Base-by-base conservation (phyloP, 1,140 invertebrate species). In the Meloidogyne exigua region DNA sequence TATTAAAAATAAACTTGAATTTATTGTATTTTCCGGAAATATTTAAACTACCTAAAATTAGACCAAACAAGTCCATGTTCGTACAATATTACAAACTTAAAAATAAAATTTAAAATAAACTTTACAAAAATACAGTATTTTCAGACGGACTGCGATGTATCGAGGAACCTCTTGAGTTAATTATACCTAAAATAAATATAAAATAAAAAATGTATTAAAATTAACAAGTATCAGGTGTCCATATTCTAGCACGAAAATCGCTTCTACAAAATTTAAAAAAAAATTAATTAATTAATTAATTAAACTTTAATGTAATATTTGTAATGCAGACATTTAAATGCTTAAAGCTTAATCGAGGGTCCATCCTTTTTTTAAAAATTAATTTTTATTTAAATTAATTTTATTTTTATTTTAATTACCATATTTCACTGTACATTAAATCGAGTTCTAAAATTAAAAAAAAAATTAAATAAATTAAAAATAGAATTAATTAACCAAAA, bases 21-120 rank as follows among this genome's bases (percentile, higher is more conserved):
- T 39, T n/a, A 39, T 39, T 67, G 26, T 67, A 67, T 66, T 66
- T 66, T 13, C 65, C 11, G 42, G 11, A 49, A 49, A 49, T 49
- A 49, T 49, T 70, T 39, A 26, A 42, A 42, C 36, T 68, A 83
- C 82, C 84, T 69, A 44, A 86, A 87, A 71, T 87, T 87, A 25
- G 81, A 87, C 85, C 85, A 87, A 18, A 87, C 85, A 0, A 87
- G 66, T 62, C 85, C 85, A 76, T 88, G 83, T 71, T 87, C 86
- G 62, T 87, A 87, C 12, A 87, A 69, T 82, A 87, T 87, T 13
- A 87, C 86, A 68, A 88, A 87, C 71, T 72, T 12, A 72, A 71
- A 15, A 62, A 7, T 1, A 12, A 11, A 72, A 23, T 64, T 67
- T 4, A 5, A 67, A 67, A 67, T 67, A 67, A 5, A 3, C 4